Percentiles rank a stretch among this genome's conserved stretches.
Conservation (phyloP, 2,888 invertebrate species). For the Drosophila cognata region DNA sequence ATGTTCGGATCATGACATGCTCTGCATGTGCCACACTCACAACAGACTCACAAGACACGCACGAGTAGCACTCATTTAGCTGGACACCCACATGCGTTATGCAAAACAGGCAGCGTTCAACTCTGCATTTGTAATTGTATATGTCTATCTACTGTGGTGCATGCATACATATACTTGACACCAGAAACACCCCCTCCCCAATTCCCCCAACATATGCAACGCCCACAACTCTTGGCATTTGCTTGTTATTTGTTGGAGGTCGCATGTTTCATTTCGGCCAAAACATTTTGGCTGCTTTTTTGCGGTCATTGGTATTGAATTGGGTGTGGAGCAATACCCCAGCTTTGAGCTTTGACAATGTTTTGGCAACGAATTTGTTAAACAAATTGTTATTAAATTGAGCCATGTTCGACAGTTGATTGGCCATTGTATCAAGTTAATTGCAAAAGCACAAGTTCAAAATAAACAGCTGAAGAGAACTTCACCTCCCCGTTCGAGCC, state of each 20-base stretch:
- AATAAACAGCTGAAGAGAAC: slow-evolving; percentile 3
- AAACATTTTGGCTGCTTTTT: slow-evolving; percentile 42
- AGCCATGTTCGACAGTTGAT: slow-evolving; percentile 45
- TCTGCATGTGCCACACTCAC: slow-evolving; percentile 5
- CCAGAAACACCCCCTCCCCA: not conserved
- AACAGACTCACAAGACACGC: slow-evolving; percentile 19
- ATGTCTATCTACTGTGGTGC: not conserved
- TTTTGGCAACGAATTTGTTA: slow-evolving; percentile 64
- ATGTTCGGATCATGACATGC: slow-evolving; percentile 11
- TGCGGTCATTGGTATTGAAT: not conserved
- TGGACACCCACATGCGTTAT: slow-evolving; percentile 46
- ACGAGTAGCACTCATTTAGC: slow-evolving; percentile 16
- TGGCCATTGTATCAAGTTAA: slow-evolving; percentile 54
- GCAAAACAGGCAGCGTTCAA: slow-evolving; percentile 24
- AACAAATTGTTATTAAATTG: slow-evolving; percentile 65
- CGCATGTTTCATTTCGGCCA: slow-evolving; percentile 53
- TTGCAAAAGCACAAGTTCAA: slow-evolving; percentile 25
- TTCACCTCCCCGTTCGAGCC: not conserved
- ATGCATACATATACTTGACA: slow-evolving; percentile 37
- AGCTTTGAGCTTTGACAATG: slow-evolving; percentile 48
- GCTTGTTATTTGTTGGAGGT: slow-evolving; percentile 71
- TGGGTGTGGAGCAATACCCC: not conserved
- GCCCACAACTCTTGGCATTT: slow-evolving; percentile 33
- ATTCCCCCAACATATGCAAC: slow-evolving; percentile 30
- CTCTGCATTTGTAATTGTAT: slow-evolving; percentile 12